A percentile compares a stretch with the other conserved stretches of the same genome.
These are phyloP conservation scores for Hyaena hyaena DNA, from an alignment of 2,113 vertebrate species.

Conservation along the genomic window DNA sequence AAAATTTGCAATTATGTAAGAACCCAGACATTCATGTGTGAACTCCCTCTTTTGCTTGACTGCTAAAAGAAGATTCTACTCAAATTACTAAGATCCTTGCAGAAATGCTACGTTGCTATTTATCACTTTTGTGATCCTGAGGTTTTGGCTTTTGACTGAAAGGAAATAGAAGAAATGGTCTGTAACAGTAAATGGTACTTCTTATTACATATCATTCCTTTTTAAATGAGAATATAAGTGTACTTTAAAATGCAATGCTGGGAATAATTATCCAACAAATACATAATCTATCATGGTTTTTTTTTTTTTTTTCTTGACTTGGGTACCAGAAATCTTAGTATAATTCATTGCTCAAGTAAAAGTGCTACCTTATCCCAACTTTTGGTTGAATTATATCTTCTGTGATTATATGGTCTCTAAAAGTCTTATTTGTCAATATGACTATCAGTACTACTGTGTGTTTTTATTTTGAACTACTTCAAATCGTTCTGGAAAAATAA, in stretches of 20 bases:
- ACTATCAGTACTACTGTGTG: not conserved
- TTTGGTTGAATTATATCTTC: slow-evolving; percentile 9
- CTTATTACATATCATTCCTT: not conserved
- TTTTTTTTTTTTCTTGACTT: not conserved
- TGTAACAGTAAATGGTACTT: not conserved
- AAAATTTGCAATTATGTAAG: not conserved
- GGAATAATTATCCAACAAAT: not conserved
- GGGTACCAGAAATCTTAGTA: not conserved
- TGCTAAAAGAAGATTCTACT: not conserved
- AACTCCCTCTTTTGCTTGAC: not conserved
- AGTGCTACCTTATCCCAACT: not conserved
- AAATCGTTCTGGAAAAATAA: not conserved
- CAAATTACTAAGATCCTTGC: not conserved
- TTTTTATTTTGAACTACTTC: not conserved
- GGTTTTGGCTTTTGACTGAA: not conserved
- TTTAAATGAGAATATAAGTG: not conserved
- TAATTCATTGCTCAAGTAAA: not conserved
- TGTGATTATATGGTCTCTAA: not conserved
- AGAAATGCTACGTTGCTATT: not conserved
- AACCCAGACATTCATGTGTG: not conserved
- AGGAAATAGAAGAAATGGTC: not conserved
- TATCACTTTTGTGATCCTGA: not conserved
- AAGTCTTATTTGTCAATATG: not conserved
- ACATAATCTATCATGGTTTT: not conserved
- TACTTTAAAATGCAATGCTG: not conserved